A percentile compares a stretch with the other conserved stretches of the same genome.
phyloP scores from a whole-genome alignment of 1,140 invertebrate genomes.

The Medauroidea extradentata region DNA sequence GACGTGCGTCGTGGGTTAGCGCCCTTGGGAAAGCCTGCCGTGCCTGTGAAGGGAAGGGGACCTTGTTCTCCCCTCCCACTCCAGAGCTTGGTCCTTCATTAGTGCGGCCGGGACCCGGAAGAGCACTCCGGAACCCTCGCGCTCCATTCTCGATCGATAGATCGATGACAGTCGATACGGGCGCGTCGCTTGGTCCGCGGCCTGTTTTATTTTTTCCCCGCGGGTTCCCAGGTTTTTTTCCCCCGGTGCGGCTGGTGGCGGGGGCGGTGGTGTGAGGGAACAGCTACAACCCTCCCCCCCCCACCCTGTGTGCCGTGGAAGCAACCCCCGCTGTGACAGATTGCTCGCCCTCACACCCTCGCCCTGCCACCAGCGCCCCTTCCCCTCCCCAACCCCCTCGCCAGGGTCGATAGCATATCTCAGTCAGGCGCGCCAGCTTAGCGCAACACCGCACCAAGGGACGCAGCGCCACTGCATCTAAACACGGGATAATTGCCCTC shows the following conservation, averaged over 20 bases:
- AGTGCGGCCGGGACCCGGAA: too few species aligned
- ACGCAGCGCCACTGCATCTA: too few species aligned
- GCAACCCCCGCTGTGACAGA: slow-evolving; percentile 4
- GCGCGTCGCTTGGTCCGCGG: slow-evolving; percentile 16
- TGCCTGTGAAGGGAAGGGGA: too few species aligned
- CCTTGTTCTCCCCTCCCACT: too few species aligned
- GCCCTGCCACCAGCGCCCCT: slow-evolving; percentile 40
- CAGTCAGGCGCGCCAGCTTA: too few species aligned
- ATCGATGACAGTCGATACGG: slow-evolving; percentile 31
- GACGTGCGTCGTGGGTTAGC: too few species aligned
- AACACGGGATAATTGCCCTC: too few species aligned
- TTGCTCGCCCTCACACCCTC: slow-evolving; percentile 30
- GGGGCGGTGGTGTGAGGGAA: slow-evolving; percentile 1
- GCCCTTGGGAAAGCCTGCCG: too few species aligned
- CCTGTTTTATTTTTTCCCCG: slow-evolving; percentile 40
- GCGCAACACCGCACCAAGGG: too few species aligned
- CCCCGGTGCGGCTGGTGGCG: not conserved
- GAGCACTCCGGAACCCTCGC: slow-evolving; percentile 12
- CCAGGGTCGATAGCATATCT: slow-evolving; percentile 9
- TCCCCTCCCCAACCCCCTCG: slow-evolving; percentile 32
- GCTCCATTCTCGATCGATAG: slow-evolving; percentile 11
- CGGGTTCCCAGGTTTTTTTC: not conserved
- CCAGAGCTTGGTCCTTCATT: too few species aligned
- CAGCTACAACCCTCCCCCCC: not conserved
- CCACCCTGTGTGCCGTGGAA: slow-evolving; percentile 1